Base-by-base conservation (phyloP, 2,888 invertebrate genomes). In the Cryptophagus acutangulus region DNA sequence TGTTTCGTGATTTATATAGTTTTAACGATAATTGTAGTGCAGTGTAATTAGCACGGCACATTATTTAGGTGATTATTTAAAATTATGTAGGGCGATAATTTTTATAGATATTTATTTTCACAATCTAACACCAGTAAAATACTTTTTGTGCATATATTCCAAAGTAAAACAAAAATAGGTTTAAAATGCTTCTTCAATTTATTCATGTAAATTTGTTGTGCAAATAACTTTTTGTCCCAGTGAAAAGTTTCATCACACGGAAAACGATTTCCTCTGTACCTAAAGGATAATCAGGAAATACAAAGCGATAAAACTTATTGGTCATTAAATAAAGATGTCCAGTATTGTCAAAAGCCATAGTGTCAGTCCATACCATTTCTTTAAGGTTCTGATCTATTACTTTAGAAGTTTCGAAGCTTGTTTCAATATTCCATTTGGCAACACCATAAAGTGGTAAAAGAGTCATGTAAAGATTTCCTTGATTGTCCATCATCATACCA, bases 331-430 rank as follows among this genome's bases (percentile, higher is more conserved):
- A 83, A n/a, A 83, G 65, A 58, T 76, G 76, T 18, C 82, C 82
- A 33, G 71, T 63, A 45, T 74, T 73, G 58, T 82, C 81, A 56
- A 82, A 79, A 2, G 75, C 74, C 62, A 82, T 81, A 12, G 79
- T 75, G 55, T 80, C 80, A 1, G 80, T 74, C 83, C 83, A 84
- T 59, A 82, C 80, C 54, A 82, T 76, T 52, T 73, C 75, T 43
- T 73, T 72, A 36, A 76, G 73, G 61, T 82, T 81, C 46, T 77
- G 73, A 8, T 79, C 77, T 8, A 59, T 28, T 15, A 57, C 50
- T 38, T 45, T 39, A 2, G 56, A 77, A 40, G 69, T 69, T 29
- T 69, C 70, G 54, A 80, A 76, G 36, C 73, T 69, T 36, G 70
- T 58, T 14, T 73, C 73, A 1, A 76, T 76, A 60, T 84, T 80